Base-by-base conservation (phyloP, 2,888 invertebrate genomes). In the Nemotelus pantherinus region DNA sequence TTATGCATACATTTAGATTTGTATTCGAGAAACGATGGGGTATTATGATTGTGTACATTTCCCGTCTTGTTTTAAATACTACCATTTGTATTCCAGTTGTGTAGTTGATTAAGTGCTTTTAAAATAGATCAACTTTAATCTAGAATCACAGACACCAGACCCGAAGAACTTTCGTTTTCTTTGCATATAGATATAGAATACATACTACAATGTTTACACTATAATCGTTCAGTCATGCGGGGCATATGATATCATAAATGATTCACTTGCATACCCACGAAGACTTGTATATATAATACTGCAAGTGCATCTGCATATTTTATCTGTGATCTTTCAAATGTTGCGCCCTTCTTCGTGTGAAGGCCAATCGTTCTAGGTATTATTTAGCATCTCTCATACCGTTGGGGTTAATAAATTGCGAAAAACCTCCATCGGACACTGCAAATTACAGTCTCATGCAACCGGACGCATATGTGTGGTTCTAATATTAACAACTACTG, bases 331-430 rank as follows among this genome's bases (percentile, higher is more conserved):
- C 53, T 9, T 9, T 53, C 53, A 53, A 53, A 53, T 9, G 53
- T 6, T n/a, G 2, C 25, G 65, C 47, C 47, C 65, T 47, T 65
- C 63, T 47, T 65, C 10, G 47, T 65, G 65, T 41, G 47, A 65
- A 65, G 65, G 65, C 65, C 65, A 43, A 5, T 65, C 47, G 10
- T 47, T 65, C 41, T 10, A n/a, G 10, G 43, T 25, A 6, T 43
- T 47, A 45, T 39, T 45, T 10, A 2, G 47, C 7, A 65, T 6
- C 65, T n/a, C 7, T 65, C 45, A 65, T 65, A 2, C 65, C 47
- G 45, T 25, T n/a, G 47, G 47, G 65, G 45, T 65, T 47, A 47
- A 7, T 45, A 25, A n/a, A 65, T 65, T 65, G 47, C 43, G 47
- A 45, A 47, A 65, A n/a, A 25, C 25, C 25, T 25, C 25, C 25